phyloP scores from a whole-genome alignment of 2,113 vertebrate genomes.

The Podiceps cristatus region DNA sequence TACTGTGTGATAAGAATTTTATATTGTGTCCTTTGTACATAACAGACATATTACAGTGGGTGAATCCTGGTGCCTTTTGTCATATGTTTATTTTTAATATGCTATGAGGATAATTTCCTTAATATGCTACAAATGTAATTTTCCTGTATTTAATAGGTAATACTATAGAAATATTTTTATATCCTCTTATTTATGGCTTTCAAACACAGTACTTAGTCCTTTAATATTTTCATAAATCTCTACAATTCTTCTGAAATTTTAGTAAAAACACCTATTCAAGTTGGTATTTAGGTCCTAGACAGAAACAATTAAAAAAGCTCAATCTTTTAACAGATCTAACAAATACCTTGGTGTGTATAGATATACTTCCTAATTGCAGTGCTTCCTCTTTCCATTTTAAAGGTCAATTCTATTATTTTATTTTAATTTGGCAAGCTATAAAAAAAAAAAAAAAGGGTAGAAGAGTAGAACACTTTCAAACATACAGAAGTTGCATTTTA shows the following conservation, averaged over 20 bases:
- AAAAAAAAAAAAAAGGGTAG: neutral
- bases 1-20: neutral
- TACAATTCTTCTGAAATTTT: neutral
- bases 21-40: neutral
- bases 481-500: slow-evolving; percentile 3
- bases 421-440: neutral
- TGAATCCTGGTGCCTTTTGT: neutral
- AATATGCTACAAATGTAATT: neutral
- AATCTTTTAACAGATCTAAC: neutral
- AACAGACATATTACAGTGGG: neutral
- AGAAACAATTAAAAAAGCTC: neutral
- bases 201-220: neutral
- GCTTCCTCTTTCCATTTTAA: neutral
- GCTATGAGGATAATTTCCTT: neutral
- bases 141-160: neutral
- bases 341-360: neutral
- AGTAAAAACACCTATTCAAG: neutral
- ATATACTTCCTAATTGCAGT: neutral
- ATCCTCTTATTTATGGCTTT: neutral
- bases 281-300: neutral
- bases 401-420: neutral
- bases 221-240: neutral
- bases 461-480: neutral
- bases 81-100: neutral
- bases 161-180: neutral